Percentiles rank a stretch among this genome's conserved stretches.
Conservation (phyloP, 2,888 invertebrate species). For the Emmelina monodactyla region DNA sequence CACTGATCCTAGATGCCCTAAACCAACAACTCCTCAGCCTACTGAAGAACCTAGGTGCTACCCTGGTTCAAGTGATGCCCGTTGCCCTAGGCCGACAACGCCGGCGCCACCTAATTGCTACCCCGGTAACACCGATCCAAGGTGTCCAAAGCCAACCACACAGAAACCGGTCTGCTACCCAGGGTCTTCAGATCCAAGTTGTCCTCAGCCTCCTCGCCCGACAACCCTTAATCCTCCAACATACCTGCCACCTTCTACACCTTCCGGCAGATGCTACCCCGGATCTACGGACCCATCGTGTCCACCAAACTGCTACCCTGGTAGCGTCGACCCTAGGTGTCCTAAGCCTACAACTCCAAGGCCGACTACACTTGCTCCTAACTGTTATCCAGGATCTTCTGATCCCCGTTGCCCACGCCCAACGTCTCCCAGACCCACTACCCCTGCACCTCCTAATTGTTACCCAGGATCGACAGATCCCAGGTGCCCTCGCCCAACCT, state of each 20-base stretch:
- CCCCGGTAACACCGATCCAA: constrained; percentile 28
- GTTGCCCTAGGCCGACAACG: constrained; percentile 18
- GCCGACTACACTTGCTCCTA: constrained; percentile 22
- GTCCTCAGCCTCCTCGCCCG: constrained; percentile 21
- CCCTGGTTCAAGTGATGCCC: constrained; percentile 24
- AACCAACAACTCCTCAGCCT: constrained; percentile 20
- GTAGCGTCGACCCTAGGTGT: constrained; percentile 18
- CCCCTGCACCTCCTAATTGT: constrained; percentile 14
- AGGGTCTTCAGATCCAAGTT: constrained; percentile 32
- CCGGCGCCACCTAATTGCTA: constrained; percentile 21
- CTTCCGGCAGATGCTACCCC: constrained; percentile 20
- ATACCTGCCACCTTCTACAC: constrained; percentile 17
- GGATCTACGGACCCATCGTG: constrained; percentile 18
- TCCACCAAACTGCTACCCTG: constrained; percentile 23
- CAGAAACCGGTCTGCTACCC: constrained; percentile 17
- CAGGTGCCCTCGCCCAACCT: constrained; percentile 20
- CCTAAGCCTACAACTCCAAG: constrained; percentile 25
- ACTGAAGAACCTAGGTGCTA: constrained; percentile 23
- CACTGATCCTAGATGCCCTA: constrained; percentile 28
- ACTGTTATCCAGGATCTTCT: constrained; percentile 21
- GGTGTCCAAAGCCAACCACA: constrained; percentile 24
- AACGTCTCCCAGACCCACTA: constrained; percentile 21
- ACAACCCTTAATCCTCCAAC: constrained; percentile 17
- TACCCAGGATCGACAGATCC: constrained; percentile 35
- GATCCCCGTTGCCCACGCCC: constrained; percentile 24